Conservation (phyloP, 2,797 vertebrate genomes). For the Dromococcyx pavoninus region DNA sequence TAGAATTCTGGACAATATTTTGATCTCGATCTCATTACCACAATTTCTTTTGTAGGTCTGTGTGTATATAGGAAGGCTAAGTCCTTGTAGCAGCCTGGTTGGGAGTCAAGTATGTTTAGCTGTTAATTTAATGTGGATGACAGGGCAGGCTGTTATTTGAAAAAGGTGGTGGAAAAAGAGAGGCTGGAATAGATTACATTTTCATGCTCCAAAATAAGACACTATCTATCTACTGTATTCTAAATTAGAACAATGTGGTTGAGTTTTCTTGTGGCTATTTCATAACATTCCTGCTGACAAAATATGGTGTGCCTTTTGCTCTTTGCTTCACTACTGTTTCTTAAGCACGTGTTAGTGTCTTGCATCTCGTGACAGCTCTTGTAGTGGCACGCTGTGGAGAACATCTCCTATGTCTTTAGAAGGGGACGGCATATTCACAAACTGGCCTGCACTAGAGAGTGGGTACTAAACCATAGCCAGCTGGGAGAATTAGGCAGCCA, state of each 20-base stretch:
- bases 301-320: neutral
- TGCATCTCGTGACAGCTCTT: neutral
- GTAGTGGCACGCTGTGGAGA: neutral
- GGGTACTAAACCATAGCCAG: neutral
- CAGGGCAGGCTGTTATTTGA: neutral
- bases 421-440: neutral
- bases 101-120: constrained; percentile 32
- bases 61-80: neutral
- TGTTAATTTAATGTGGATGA: constrained; percentile 16
- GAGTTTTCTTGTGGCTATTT: constrained; percentile 47
- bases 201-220: constrained; percentile 19
- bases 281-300: constrained; percentile 16
- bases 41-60: neutral
- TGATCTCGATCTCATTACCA: neutral
- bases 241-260: constrained; percentile 42
- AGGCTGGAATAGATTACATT: constrained; percentile 2
- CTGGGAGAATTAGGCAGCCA: neutral
- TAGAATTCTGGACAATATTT: constrained; percentile 8
- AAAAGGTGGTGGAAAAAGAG: neutral
- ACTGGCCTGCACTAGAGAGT: neutral
- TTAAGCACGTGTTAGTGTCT: neutral
- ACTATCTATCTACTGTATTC: neutral
- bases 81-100: neutral
- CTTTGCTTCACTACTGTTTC: constrained; percentile 27
- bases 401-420: neutral